phyloP scores from a whole-genome alignment of 2,888 invertebrate species.

The Amiota mariae region DNA sequence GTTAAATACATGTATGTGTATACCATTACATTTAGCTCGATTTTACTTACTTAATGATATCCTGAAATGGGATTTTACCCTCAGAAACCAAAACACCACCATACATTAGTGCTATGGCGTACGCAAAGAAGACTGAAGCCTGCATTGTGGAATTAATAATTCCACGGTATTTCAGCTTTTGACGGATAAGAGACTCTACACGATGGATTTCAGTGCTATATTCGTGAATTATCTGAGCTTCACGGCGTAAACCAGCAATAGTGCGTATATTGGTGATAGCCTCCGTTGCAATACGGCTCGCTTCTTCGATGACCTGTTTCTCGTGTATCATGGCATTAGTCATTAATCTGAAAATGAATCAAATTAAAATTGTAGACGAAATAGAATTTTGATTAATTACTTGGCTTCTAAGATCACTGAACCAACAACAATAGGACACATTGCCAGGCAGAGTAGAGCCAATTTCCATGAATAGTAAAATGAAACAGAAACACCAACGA shows the following conservation, averaged over 20 bases:
- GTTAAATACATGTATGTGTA: background rate
- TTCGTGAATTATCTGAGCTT: conserved; percentile 77
- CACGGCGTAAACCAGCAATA: conserved; percentile 80
- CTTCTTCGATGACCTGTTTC: conserved; percentile 79
- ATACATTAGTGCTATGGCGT: conserved; percentile 82
- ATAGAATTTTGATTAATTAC: conserved; percentile 41
- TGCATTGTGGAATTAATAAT: conserved; percentile 82
- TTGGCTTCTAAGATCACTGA: conserved; percentile 81
- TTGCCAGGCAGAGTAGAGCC: conserved; percentile 80
- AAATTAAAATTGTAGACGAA: background rate
- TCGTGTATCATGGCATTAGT: conserved; percentile 78
- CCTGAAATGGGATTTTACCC: conserved; percentile 78
- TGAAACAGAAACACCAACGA: conserved; percentile 78
- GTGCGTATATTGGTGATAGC: conserved; percentile 84
- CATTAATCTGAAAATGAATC: conserved; percentile 73
- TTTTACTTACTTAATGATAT: conserved; percentile 80
- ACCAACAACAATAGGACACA: conserved; percentile 81
- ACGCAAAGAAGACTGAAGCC: conserved; percentile 82
- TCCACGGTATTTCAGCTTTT: conserved; percentile 79
- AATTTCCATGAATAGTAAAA: conserved; percentile 82
- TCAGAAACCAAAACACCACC: conserved; percentile 82
- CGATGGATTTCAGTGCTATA: conserved; percentile 77
- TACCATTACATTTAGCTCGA: background rate
- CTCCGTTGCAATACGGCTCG: conserved; percentile 83
- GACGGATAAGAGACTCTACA: conserved; percentile 75